phyloP scores from a whole-genome alignment of 2,113 vertebrate species.

The Panthera tigris region DNA sequence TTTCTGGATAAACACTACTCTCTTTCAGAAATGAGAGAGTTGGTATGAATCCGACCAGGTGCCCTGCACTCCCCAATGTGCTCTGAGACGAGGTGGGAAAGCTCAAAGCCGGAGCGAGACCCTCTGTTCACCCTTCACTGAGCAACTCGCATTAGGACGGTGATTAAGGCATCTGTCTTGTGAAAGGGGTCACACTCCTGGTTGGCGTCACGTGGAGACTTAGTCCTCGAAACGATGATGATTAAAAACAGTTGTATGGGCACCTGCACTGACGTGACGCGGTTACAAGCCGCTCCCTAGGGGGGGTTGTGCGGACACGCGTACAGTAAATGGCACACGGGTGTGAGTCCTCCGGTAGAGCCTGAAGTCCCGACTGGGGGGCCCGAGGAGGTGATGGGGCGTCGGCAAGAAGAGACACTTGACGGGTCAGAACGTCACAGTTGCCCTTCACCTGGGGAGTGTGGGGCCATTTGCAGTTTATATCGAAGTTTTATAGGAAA shows the following conservation, averaged over 20 bases:
- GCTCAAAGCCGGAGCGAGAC: not conserved
- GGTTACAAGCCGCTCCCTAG: conserved; percentile 83
- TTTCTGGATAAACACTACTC: not conserved
- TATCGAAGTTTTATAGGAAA: conserved; percentile 61
- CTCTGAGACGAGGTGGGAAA: not conserved
- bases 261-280: conserved; percentile 63
- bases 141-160: not conserved
- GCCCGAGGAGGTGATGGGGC: conserved; percentile 89
- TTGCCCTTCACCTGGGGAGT: conserved; percentile 90
- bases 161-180: not conserved
- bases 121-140: not conserved
- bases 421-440: conserved; percentile 90
- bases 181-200: not conserved
- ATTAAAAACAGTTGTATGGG: conserved; percentile 37
- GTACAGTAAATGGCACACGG: conserved; percentile 91
- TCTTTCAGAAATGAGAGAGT: not conserved
- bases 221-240: not conserved
- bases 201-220: not conserved
- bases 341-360: conserved; percentile 90
- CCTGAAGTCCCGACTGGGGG: conserved; percentile 84
- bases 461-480: conserved; percentile 86
- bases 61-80: not conserved
- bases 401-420: conserved; percentile 90
- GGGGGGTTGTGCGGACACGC: conserved; percentile 86
- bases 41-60: not conserved